A percentile compares a stretch with the other conserved stretches of the same genome.
phyloP scores from a whole-genome alignment of 2,797 vertebrate species.

The Lycodopsis pacificus region DNA sequence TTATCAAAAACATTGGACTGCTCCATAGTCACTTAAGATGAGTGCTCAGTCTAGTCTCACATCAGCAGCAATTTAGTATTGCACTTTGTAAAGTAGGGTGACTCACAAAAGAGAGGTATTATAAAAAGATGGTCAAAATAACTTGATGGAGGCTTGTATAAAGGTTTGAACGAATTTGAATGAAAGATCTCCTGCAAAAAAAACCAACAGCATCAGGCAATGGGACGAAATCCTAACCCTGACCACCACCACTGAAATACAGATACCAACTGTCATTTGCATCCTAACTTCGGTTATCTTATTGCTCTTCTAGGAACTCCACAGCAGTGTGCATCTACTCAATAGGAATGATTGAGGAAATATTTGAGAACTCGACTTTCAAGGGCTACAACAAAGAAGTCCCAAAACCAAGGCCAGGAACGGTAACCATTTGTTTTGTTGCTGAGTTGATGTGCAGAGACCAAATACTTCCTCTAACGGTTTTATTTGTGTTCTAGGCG shows the following conservation, averaged over 20 bases:
- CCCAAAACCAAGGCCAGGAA: slow-evolving; percentile 82
- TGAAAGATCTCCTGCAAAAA: neutral
- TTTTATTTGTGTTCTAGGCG: slow-evolving; percentile 7
- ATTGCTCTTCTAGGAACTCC: slow-evolving; percentile 77
- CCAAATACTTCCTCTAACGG: neutral
- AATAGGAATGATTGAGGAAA: slow-evolving; percentile 73
- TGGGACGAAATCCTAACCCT: neutral
- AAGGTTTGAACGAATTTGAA: neutral
- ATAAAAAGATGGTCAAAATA: neutral
- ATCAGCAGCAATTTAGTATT: neutral
- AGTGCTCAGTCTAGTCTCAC: neutral
- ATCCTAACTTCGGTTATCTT: neutral
- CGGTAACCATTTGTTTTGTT: slow-evolving; percentile 70
- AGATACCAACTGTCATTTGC: neutral
- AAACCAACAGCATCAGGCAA: neutral
- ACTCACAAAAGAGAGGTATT: neutral
- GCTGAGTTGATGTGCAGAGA: neutral
- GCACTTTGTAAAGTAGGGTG: neutral
- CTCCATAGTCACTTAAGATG: neutral
- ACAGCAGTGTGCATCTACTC: slow-evolving; percentile 86
- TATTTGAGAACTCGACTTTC: slow-evolving; percentile 83
- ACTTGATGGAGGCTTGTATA: neutral
- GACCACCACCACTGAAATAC: neutral
- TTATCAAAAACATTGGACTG: neutral
- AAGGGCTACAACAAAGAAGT: slow-evolving; percentile 72